Conservation (phyloP, 2,113 vertebrate genomes). For the Piaya cayana region DNA sequence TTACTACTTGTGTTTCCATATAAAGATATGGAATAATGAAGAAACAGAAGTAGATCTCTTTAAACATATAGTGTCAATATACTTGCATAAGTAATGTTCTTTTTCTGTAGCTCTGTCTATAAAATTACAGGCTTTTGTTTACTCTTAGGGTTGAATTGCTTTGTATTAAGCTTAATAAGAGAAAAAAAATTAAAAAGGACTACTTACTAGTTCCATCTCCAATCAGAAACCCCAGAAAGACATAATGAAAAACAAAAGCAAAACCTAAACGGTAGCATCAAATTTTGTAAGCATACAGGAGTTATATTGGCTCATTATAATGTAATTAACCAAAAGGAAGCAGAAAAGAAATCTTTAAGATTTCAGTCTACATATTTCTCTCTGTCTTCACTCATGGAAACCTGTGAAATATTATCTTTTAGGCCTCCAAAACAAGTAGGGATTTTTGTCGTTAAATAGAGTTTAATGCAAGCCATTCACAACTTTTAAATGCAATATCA, state of each 20-base stretch:
- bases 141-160: background rate
- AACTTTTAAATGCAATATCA: background rate
- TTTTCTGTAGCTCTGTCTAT: background rate
- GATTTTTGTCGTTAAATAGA: background rate
- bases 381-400: background rate
- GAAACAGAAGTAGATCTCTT: background rate
- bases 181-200: background rate
- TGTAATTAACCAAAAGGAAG: background rate
- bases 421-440: background rate
- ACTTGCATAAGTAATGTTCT: background rate
- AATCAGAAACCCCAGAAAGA: background rate
- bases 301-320: background rate
- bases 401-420: background rate
- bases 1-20: background rate
- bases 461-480: background rate
- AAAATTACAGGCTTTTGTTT: background rate
- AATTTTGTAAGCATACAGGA: background rate
- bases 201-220: background rate
- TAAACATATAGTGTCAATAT: background rate
- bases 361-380: background rate
- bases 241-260: fast-evolving
- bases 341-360: background rate
- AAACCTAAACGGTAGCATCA: background rate
- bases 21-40: background rate
- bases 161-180: background rate